phyloP scores from a whole-genome alignment of 2,888 invertebrate genomes.

The Tachina fera region DNA sequence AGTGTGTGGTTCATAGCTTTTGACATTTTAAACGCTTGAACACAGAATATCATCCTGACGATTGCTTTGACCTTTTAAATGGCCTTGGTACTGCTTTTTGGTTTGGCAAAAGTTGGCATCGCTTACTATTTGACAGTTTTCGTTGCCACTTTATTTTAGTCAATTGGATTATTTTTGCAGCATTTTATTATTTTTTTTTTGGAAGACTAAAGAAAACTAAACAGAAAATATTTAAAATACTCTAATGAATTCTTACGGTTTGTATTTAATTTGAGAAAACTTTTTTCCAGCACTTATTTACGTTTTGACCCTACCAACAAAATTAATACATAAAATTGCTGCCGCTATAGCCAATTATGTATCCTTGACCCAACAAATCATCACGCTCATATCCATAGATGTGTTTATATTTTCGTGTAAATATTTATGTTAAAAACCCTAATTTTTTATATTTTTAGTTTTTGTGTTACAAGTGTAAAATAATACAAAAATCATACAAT shows the following conservation, averaged over 20 bases:
- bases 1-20: no score
- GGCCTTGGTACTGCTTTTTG: no score
- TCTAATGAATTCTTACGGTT: constrained; percentile 71
- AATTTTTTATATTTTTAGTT: constrained; percentile 70
- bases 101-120: neutral
- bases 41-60: no score
- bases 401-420: constrained; percentile 51
- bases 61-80: no score
- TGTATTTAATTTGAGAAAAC: constrained; percentile 62
- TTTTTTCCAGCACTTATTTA: constrained; percentile 50
- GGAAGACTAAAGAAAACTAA: constrained; percentile 37
- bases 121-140: neutral
- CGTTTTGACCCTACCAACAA: constrained; percentile 64
- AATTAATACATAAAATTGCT: constrained; percentile 62
- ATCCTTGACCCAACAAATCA: constrained; percentile 31
- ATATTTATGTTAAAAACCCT: constrained; percentile 62
- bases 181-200: constrained; percentile 43
- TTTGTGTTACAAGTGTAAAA: constrained; percentile 71
- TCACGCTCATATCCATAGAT: constrained; percentile 19
- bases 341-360: constrained; percentile 60
- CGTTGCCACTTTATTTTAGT: constrained; percentile 11
- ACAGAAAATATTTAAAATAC: constrained; percentile 32
- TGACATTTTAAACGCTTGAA: no score
- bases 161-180: constrained; percentile 23
- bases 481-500: constrained; percentile 60